Percentiles rank a stretch among this genome's conserved stretches.
Conservation (phyloP, 2,113 vertebrate genomes). For the Phalacrocorax aristotelis region DNA sequence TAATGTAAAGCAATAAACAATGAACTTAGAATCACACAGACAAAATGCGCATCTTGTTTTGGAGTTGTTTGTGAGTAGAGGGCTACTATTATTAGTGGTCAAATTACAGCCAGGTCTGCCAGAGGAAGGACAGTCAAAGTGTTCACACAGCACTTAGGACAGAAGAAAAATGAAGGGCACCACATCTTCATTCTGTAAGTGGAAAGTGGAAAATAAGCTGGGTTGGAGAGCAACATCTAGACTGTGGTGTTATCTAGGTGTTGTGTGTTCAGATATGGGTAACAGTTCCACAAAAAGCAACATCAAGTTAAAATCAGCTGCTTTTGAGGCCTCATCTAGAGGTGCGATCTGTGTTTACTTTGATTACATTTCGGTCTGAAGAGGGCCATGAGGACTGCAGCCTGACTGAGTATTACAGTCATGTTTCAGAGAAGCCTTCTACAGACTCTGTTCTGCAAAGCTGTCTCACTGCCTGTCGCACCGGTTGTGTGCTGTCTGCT, state of each 20-base stretch:
- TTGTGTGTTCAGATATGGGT: background rate
- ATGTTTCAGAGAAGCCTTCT: background rate
- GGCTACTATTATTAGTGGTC: background rate
- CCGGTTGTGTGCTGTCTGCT: background rate
- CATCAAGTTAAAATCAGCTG: background rate
- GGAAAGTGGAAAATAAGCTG: background rate
- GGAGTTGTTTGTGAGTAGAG: background rate
- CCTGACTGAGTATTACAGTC: background rate
- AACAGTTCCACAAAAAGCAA: background rate
- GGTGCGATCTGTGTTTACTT: background rate
- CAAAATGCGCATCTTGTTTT: background rate
- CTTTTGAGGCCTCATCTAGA: background rate
- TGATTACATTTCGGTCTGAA: background rate
- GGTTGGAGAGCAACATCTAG: background rate
- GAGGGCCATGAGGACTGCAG: background rate
- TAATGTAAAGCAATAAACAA: background rate
- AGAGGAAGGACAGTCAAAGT: background rate
- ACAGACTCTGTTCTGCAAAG: background rate
- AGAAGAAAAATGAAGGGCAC: background rate
- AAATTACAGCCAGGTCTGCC: background rate
- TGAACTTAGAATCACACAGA: background rate
- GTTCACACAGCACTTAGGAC: background rate
- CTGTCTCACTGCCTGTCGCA: background rate
- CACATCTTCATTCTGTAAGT: accelerated
- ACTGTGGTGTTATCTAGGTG: background rate